Base-by-base conservation (phyloP, 2,888 invertebrate species). In the Ichneumoninae sp. region DNA sequence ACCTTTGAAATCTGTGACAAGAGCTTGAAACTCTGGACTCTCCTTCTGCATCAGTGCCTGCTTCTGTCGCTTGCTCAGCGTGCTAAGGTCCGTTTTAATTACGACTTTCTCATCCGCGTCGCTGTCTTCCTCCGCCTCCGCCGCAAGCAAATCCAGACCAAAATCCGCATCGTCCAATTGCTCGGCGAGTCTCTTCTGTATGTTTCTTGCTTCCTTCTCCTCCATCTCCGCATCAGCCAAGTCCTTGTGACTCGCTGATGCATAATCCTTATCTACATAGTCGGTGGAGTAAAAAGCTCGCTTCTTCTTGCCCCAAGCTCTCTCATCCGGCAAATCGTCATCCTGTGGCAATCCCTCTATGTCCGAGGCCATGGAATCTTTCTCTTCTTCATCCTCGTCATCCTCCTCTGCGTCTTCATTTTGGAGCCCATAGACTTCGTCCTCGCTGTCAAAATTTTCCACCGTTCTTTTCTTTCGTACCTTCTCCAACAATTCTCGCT, bases 281-380 rank as follows among this genome's bases (percentile, higher is more conserved):
- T 98, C 98, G 0, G 98, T 97, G 72, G 97, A 96, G 94, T 98
- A 98, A 93, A 96, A 99, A 50, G 95, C 95, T 82, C 94, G 95
- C 89, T 97, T 97, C 87, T 96, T 96, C 91, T 96, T 96, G 66
- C 98, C 98, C 98, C 98, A 98, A 26, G 98, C 98, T 94, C 97
- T 96, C 1, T 96, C 95, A 93, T 97, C 96, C 0, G 97, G 97
- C 86, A 98, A 94, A 90, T 96, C 95, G 92, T 96, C 96, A 89
- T 96, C 96, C 84, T 95, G 96, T 87, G 96, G 95, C 0, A 90
- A 79, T 0, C 96, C 96, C 92, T 98, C 97, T 10, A 97, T 95
- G 93, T 98, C 98, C 93, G 94, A 95, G 68, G 93, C 94, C 90
- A 94, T 93, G 40, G 94, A 93, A 87, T 93, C 93, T 82, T 96